Conservation (phyloP, 35 echinoderm and acorn worm species). For the Lytechinus variegatus region DNA sequence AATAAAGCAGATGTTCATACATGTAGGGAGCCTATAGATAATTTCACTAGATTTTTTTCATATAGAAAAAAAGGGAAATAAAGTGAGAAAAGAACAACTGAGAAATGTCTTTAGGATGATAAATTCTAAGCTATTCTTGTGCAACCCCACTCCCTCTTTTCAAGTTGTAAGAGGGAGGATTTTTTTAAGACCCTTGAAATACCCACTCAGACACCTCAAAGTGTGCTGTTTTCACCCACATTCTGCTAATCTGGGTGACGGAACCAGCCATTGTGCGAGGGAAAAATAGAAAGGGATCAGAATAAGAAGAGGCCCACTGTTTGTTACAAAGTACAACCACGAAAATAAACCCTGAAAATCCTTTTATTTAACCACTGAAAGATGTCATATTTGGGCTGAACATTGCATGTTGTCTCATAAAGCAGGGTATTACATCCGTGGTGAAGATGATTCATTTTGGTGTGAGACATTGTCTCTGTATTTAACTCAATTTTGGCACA, state of each 20-base stretch:
- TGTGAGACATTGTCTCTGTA: background rate
- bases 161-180: background rate
- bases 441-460: background rate
- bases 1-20: too few relatives aligned
- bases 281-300: background rate
- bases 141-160: background rate
- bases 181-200: background rate
- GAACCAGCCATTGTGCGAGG: background rate
- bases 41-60: too few relatives aligned
- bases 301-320: background rate
- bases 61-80: background rate
- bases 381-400: background rate
- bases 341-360: background rate
- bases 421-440: background rate
- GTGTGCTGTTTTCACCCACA: background rate
- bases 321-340: background rate
- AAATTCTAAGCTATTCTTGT: background rate
- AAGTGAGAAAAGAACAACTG: background rate
- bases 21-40: too few relatives aligned
- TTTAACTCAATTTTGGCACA: background rate
- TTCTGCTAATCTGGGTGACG: background rate
- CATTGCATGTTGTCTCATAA: background rate
- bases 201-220: background rate
- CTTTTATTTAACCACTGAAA: background rate
- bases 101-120: background rate